Evolutionary conservation across 2,113 vertebrate species (phyloP), one percentile per base, ranked within the genome.

Genomic region (Toxotes jaculatrix): DNA sequence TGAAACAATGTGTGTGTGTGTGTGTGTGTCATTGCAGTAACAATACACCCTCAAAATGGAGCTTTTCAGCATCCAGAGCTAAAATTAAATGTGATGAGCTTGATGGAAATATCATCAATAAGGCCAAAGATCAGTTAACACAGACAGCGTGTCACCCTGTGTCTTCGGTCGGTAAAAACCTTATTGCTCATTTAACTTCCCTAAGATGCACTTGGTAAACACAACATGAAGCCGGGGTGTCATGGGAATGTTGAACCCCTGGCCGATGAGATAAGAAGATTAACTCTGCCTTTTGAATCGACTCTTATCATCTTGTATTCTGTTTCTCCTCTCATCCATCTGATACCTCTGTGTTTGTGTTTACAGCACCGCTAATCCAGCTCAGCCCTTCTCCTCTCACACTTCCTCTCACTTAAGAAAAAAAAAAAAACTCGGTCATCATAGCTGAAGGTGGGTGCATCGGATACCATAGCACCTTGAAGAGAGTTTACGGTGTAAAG

Each of bases 291-390:
- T 73, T 53, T 27, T 68, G 21, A 74, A 71, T 80, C 10, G 21
- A 43, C 72, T 88, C 59, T 77, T 64, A 71, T 88, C 80, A 57
- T 69, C 62, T 60, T 21, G 73, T 40, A 69, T 88, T 85, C 38
- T 73, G 67, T 73, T 66, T 62, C 64, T 86, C 51, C 67, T 74
- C 67, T 80, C 71, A 57, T 75, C 84, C 77, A 92, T 77, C 68
- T 55, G 86, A 91, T 75, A 78, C 78, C 61, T 61, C 19, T 7
- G 21, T 87, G 87, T 91, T 88, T 90, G 63, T 91, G 87, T 89
- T 90, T 79, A 74, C 85, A 67, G 49, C 34, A 1, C 40, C 42
- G 69, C 47, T 88, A 85, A 86, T 87, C 87, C 71, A 32, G 60
- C 45, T 65, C 45, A 73, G 51, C 61, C 34, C 1, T 55, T 7